Percentiles rank a stretch among this genome's conserved stretches.
phyloP scores from a whole-genome alignment of 2,888 invertebrate genomes.

The Heliconius hortense region DNA sequence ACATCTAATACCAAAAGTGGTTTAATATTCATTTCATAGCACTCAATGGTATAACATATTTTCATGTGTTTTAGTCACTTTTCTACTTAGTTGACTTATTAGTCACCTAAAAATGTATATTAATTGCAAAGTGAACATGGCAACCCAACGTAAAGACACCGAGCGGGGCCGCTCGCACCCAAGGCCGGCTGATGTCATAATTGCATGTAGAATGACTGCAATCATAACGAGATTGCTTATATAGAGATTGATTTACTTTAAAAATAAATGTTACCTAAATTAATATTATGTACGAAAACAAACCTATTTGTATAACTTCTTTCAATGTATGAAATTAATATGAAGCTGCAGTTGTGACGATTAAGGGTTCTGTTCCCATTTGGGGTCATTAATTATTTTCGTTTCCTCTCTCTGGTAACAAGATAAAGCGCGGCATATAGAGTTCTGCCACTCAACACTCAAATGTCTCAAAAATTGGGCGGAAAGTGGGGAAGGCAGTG shows the following conservation, averaged over 20 bases:
- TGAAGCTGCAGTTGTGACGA: too few relatives aligned
- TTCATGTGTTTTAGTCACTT: not conserved
- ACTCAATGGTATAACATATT: too few relatives aligned
- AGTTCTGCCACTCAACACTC: too few relatives aligned
- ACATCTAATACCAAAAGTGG: too few relatives aligned
- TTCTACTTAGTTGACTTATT: not conserved
- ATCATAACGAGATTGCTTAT: constrained; percentile 23
- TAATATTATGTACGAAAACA: not conserved
- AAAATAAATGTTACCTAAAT: not conserved
- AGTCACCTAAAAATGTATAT: not conserved
- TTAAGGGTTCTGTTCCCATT: too few relatives aligned
- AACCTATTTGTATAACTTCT: not conserved
- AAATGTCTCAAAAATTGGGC: too few relatives aligned
- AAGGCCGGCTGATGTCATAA: constrained; percentile 25
- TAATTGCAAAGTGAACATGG: not conserved
- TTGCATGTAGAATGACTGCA: constrained; percentile 16
- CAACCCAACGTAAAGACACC: not conserved
- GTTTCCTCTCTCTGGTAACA: too few relatives aligned
- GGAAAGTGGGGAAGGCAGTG: too few relatives aligned
- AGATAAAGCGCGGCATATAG: too few relatives aligned
- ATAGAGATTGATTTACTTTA: not conserved
- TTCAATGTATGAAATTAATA: too few relatives aligned
- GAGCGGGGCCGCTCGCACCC: constrained; percentile 1
- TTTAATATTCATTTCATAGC: too few relatives aligned
- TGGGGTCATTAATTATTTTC: too few relatives aligned